Conservation (phyloP, 1,140 invertebrate species). For the Condylostylus longicornis region DNA sequence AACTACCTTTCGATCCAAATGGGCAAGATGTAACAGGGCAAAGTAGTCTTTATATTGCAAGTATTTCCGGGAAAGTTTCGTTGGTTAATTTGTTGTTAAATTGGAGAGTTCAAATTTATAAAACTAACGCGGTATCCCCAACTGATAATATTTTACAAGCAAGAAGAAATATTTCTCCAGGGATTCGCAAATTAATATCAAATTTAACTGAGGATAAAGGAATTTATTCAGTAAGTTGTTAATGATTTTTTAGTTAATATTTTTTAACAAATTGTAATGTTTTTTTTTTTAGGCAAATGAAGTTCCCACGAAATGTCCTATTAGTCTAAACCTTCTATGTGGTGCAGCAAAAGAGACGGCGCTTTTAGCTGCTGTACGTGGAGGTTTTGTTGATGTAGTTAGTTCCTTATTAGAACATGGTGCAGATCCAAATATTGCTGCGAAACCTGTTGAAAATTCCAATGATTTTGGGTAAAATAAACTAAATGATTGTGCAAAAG, state of each 20-base stretch:
- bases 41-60: constrained; percentile 75
- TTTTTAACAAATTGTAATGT: constrained; percentile 1
- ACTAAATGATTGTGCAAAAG: too few relatives aligned
- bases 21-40: constrained; percentile 77
- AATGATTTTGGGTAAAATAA: constrained; percentile 30
- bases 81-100: constrained; percentile 65
- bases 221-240: constrained; percentile 4
- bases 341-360: constrained; percentile 49
- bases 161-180: constrained; percentile 62
- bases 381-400: constrained; percentile 59
- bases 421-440: constrained; percentile 52
- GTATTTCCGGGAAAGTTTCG: constrained; percentile 64
- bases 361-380: constrained; percentile 62
- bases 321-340: constrained; percentile 61
- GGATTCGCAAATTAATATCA: constrained; percentile 75
- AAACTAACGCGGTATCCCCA: constrained; percentile 36
- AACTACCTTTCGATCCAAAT: constrained; percentile 80
- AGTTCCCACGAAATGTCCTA: constrained; percentile 46
- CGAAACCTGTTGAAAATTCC: constrained; percentile 34
- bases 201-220: constrained; percentile 42
- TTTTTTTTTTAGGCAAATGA: constrained; percentile 29
- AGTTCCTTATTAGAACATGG: constrained; percentile 55
- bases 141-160: constrained; percentile 34
- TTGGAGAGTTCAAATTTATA: constrained; percentile 50
- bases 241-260: constrained; percentile 1